Evolutionary conservation across 2,113 vertebrate genomes (phyloP), one percentile per base, ranked within the genome.

Genomic region (Brachyhypopomus occidentalis): DNA sequence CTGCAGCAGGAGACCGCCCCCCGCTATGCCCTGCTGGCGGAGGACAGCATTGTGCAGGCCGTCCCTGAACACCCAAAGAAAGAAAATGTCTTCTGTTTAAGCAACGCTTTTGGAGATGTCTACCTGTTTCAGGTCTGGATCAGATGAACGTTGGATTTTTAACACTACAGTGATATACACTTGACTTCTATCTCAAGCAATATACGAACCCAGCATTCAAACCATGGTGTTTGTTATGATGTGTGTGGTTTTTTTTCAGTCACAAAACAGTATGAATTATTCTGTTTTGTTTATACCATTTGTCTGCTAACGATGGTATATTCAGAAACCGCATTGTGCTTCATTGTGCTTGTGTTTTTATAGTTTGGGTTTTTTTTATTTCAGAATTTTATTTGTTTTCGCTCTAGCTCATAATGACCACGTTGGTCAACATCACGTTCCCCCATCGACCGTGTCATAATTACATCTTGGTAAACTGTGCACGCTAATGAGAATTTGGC

Each of bases 11-110:
- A 90, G 75, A 88, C 88, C 0, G 88, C 91, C 27, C 95, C 96
- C 3, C 89, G 93, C 45, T 95, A 94, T 0, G 93, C 95, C 16
- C 92, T 98, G 75, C 93, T 95, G 78, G 95, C 93, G 0, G 94
- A 97, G 73, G 95, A 96, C 91, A 94, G 96, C 88, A 90, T 98
- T 8, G 96, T 97, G 17, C 97, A 98, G 88, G 92, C 96, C 6
- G 92, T 96, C 72, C 97, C 97, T 0, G 97, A 98, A 72, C 96
- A 98, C 60, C 96, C 96, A 56, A 96, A 94, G 89, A 98, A 94
- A 85, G 97, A 98, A 56, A 92, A 97, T 0, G 95, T 98, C 25
- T 97, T 98, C 92, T 98, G 97, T 78, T 95, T 98, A 73, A 98
- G 97, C 93, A 98, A 97, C 88, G 90, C 95, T 56, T 94, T 94